Evolutionary conservation across 2,113 vertebrate species (phyloP).

Genomic region (Sceloporus undulatus): DNA sequence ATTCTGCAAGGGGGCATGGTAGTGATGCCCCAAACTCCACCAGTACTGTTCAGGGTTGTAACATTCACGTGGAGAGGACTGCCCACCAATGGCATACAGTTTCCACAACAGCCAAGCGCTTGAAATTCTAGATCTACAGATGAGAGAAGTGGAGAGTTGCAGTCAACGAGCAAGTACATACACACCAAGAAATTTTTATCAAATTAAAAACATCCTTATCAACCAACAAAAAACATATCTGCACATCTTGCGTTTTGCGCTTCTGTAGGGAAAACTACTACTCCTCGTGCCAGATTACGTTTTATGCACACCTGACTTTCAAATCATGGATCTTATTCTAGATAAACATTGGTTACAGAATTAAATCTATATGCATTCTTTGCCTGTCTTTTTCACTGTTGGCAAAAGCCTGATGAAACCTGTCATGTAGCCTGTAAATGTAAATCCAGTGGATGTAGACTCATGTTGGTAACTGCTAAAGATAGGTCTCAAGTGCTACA

Average conservation of each 20-base stretch:
- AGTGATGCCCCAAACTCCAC: conserved; percentile 92
- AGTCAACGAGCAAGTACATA: background rate
- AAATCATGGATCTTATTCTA: background rate
- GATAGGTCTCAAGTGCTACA: too few species aligned
- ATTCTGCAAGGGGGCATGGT: conserved; percentile 92
- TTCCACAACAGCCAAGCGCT: conserved; percentile 89
- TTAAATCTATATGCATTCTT: background rate
- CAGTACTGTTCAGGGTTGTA: conserved; percentile 93
- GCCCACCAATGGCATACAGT: conserved; percentile 95
- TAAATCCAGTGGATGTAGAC: background rate
- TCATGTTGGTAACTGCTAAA: background rate
- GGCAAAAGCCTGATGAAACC: background rate
- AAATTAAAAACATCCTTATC: background rate
- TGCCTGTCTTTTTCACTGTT: background rate
- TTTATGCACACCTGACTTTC: background rate
- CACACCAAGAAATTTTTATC: background rate
- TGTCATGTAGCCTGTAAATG: background rate
- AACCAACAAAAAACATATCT: too few species aligned
- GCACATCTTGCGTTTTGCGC: background rate
- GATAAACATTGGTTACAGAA: background rate
- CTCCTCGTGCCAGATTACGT: background rate
- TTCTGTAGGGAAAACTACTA: background rate
- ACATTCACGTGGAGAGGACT: conserved; percentile 93
- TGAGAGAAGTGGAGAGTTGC: conserved; percentile 14
- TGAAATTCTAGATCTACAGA: conserved; percentile 94